Evolutionary conservation across 2,888 invertebrate species (phyloP), one percentile per base, ranked within the genome.

Genomic region (Limnephilus auricula): DNA sequence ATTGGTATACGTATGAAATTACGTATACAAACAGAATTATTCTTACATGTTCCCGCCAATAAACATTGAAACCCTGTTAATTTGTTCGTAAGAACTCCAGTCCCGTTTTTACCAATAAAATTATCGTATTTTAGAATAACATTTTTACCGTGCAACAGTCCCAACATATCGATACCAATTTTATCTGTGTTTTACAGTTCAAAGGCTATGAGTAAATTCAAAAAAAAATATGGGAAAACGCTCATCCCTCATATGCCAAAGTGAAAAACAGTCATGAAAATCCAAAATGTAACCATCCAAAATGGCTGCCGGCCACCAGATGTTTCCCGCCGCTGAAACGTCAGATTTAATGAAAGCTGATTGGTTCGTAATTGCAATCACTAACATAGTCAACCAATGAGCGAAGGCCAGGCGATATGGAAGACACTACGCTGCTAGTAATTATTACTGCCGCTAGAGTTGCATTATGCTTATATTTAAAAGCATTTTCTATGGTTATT

Each of bases 311-410:
- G 65, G 65, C 65, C 25, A 65, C 65, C 65, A 25, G n/a, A 18
- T 25, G 82, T 32, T 78, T 31, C 32, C 78, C 30, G 25, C 37
- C 87, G n/a, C 30, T 87, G 87, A 18, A 82, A 84, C 88, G 92
- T 91, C 87, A 85, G 87, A 45, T 92, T 92, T 91, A 92, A 92
- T 88, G 89, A 87, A 92, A 91, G 89, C 45, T 91, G 80, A 92
- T 92, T 92, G 92, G 92, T 91, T 78, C 90, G 88, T 91, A 89
- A 91, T 89, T 89, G 84, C 89, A 90, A 92, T 92, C 89, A 92
- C 89, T 40, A 89, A 91, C 86, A 86, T 89, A 88, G 84, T 86
- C 89, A 92, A 89, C 92, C 91, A 90, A 90, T 90, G 79, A 79
- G 65, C 34, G 82, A 9, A 65, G 82, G 32, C 32, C 34, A 34